Percentiles rank a stretch among this genome's conserved stretches.
Conservation (phyloP, 2,113 vertebrate genomes). For the Acinonyx jubatus region DNA sequence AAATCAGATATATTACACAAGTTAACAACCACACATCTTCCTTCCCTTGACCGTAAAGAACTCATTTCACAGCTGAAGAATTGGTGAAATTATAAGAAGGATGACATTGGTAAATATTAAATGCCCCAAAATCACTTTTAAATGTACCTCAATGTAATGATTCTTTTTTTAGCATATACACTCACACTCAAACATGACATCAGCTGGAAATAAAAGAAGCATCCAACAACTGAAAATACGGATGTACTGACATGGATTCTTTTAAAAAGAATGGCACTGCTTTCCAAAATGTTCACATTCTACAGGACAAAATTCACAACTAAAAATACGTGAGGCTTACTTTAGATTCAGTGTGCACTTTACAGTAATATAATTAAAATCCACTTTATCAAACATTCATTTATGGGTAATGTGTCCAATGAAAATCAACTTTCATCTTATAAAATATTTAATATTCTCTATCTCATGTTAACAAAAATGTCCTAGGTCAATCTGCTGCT, state of each 20-base stretch:
- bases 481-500: background rate
- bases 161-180: background rate
- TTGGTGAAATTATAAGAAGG: background rate
- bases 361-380: background rate
- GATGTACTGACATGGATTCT: background rate
- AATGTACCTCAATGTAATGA: background rate
- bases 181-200: background rate
- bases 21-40: background rate
- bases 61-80: background rate
- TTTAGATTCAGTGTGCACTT: background rate
- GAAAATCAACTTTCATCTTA: background rate
- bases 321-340: background rate
- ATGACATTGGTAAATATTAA: background rate
- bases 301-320: slow-evolving; percentile 15
- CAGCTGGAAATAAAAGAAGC: background rate
- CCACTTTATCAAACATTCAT: background rate
- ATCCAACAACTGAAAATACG: background rate
- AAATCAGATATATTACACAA: background rate
- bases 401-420: background rate
- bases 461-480: background rate
- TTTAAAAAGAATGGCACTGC: background rate
- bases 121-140: background rate
- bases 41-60: background rate
- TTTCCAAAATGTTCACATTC: slow-evolving; percentile 38
- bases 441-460: slow-evolving; percentile 11